Percentiles rank a stretch among this genome's conserved stretches.
Conservation (phyloP, 2,797 vertebrate genomes). For the Phalloptychus januarius region DNA sequence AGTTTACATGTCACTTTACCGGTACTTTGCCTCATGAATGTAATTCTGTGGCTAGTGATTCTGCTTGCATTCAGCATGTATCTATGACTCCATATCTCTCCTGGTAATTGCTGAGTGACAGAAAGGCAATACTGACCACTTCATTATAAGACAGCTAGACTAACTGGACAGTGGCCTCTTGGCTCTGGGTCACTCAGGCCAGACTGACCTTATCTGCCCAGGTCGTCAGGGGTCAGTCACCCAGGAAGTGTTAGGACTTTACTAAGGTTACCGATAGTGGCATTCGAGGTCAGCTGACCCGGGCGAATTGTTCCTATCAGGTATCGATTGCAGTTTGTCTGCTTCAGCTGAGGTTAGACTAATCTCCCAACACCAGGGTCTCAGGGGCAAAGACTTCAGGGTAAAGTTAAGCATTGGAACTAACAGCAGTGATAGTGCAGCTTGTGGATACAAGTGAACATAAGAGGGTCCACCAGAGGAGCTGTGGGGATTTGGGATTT, state of each 20-base stretch:
- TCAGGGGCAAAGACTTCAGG: conserved; percentile 63
- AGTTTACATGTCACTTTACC: conserved; percentile 82
- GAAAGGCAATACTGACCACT: conserved; percentile 97
- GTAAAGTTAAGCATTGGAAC: conserved; percentile 70
- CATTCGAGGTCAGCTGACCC: conserved; percentile 69
- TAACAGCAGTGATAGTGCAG: conserved; percentile 52
- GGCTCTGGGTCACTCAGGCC: conserved; percentile 81
- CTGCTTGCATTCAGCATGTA: conserved; percentile 75
- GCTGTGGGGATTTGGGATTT: conserved; percentile 48
- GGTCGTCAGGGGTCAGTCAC: conserved; percentile 88
- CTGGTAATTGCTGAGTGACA: conserved; percentile 90
- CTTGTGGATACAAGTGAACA: conserved; percentile 38
- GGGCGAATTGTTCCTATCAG: conserved; percentile 70
- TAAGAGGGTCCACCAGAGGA: conserved; percentile 22
- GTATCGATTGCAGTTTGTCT: conserved; percentile 80
- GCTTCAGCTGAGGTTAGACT: conserved; percentile 66
- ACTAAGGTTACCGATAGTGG: conserved; percentile 64
- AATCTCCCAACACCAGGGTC: conserved; percentile 68
- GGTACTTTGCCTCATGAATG: conserved; percentile 71
- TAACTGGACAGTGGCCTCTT: conserved; percentile 83
- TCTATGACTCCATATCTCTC: conserved; percentile 79
- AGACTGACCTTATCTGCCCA: conserved; percentile 83
- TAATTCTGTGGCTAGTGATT: conserved; percentile 70
- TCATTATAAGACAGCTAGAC: conserved; percentile 88
- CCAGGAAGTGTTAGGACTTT: conserved; percentile 79